Base-by-base conservation (phyloP, 2,113 vertebrate species). In the Heteronetta atricapilla region DNA sequence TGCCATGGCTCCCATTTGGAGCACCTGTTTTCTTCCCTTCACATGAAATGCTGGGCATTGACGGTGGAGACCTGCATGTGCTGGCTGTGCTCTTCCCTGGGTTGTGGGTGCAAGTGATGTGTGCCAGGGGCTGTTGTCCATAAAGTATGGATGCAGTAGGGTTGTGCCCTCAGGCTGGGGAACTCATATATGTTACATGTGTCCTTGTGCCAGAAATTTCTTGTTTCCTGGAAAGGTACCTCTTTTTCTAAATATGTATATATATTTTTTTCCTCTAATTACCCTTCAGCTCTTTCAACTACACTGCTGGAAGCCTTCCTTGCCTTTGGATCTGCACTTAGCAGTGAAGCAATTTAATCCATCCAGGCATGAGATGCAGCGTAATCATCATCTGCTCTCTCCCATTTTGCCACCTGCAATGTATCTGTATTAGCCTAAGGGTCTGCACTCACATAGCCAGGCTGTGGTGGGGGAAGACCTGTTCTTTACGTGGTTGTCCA, bases 311-410 rank as follows among this genome's bases (percentile, higher is more conserved):
- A 93, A 88, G 42, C 64, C 80, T 86, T 66, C 64, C 80, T 85
- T 93, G 58, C 62, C 58, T 95, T 93, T 95, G 86, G 88, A 92
- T 58, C 69, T 68, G 17, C 50, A 26, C 42, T 86, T 93, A 67
- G 62, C 59, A 94, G 62, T 70, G 31, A 84, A 75, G 66, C 36
- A 78, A 82, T 95, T 88, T 86, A 86, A 97, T 93, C 64, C 44
- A 84, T 62, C 80, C 83, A 75, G 79, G 79, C 89, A 87, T 84
- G 84, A 62, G 80, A 79, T 73, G 55, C 44, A 90, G 82, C 4
- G 4, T 86, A 60, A 86, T 90, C 69, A 28, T 67, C 83, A 92
- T 90, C 88, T 92, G 69, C 53, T 92, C 34, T 86, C 76, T 83
- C 48, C 76, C n/a, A 33, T 2, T 94, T 90, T 89, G 77, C 79